Evolutionary conservation across 2,797 vertebrate species (phyloP).

Genomic region (Pangasius sanitwongsei): DNA sequence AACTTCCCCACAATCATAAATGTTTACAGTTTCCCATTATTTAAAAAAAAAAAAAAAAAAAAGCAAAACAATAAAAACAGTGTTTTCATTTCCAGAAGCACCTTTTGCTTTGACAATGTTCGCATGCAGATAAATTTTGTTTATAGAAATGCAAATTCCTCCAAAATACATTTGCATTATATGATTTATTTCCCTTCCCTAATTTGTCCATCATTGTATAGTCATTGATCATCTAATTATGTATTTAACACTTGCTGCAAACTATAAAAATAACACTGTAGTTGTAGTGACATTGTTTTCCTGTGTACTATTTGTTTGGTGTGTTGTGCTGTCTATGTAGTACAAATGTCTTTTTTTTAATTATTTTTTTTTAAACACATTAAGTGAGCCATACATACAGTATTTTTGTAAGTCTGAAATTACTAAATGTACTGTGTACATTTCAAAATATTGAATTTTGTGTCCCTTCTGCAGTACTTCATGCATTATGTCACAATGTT

Average conservation of each 20-base stretch:
- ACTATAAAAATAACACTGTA: constrained; percentile 67
- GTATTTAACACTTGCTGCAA: constrained; percentile 70
- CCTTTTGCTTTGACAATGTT: constrained; percentile 56
- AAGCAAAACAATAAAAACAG: constrained; percentile 25
- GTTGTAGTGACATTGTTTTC: constrained; percentile 74
- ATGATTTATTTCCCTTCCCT: constrained; percentile 59
- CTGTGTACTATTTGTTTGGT: constrained; percentile 68
- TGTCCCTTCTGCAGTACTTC: constrained; percentile 56
- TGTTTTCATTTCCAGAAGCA: constrained; percentile 57
- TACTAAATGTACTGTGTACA: constrained; percentile 69
- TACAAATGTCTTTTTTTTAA: constrained; percentile 23
- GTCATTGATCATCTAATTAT: constrained; percentile 56
- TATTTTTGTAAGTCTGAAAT: constrained; percentile 77
- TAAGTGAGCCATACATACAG: constrained; percentile 68
- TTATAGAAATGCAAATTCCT: constrained; percentile 56
- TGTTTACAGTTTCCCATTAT: constrained; percentile 62
- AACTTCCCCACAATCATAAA: constrained; percentile 51
- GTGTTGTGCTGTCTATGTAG: constrained; percentile 53
- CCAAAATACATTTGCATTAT: constrained; percentile 59
- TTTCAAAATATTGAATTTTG: constrained; percentile 60
- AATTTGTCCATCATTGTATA: constrained; percentile 60
- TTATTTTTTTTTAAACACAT: not conserved
- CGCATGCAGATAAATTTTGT: constrained; percentile 15
- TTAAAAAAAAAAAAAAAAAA: constrained; percentile 29
- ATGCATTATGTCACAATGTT: constrained; percentile 34